Conservation (phyloP, 37 sponge, comb jelly and placozoan species). For the Geodia barretti region DNA sequence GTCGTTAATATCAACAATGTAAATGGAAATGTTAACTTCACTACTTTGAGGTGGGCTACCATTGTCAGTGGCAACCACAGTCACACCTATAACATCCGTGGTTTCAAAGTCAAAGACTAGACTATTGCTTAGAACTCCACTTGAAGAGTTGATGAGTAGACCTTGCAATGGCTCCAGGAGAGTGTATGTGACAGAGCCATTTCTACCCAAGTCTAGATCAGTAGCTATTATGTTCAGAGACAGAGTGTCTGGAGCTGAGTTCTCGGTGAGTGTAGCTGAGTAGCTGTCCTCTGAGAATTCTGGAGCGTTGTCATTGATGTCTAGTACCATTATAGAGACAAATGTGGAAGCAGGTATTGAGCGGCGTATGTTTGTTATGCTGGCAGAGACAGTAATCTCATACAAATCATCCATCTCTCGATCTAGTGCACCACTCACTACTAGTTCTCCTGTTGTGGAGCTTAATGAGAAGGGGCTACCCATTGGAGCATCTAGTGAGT, state of each 20-base stretch:
- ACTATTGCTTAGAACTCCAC: constrained; percentile 36
- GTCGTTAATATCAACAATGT: constrained; percentile 51
- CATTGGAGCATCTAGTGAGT: constrained; percentile 3
- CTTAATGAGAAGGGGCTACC: constrained; percentile 19
- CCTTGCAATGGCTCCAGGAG: neutral
- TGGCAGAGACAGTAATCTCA: constrained; percentile 28
- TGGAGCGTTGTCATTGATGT: constrained; percentile 83
- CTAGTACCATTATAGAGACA: constrained; percentile 51
- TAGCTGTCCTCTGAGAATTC: constrained; percentile 38
- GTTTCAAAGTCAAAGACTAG: constrained; percentile 47
- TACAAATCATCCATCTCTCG: constrained; percentile 24
- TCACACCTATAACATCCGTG: neutral
- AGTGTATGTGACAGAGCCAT: constrained; percentile 26
- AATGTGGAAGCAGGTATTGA: constrained; percentile 23
- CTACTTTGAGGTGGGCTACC: constrained; percentile 48
- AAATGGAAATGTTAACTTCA: constrained; percentile 32
- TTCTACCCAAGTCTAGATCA: constrained; percentile 44
- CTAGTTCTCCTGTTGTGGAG: constrained; percentile 27
- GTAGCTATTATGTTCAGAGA: constrained; percentile 3
- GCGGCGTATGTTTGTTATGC: neutral
- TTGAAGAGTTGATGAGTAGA: constrained; percentile 22
- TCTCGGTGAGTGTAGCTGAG: constrained; percentile 42
- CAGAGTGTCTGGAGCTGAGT: constrained; percentile 5
- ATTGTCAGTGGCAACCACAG: constrained; percentile 61
- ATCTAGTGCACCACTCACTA: constrained; percentile 28